Percentiles rank a stretch among this genome's conserved stretches.
Evolutionary conservation across 2,113 vertebrate species (phyloP).

Genomic region (Zapus hudsonius): DNA sequence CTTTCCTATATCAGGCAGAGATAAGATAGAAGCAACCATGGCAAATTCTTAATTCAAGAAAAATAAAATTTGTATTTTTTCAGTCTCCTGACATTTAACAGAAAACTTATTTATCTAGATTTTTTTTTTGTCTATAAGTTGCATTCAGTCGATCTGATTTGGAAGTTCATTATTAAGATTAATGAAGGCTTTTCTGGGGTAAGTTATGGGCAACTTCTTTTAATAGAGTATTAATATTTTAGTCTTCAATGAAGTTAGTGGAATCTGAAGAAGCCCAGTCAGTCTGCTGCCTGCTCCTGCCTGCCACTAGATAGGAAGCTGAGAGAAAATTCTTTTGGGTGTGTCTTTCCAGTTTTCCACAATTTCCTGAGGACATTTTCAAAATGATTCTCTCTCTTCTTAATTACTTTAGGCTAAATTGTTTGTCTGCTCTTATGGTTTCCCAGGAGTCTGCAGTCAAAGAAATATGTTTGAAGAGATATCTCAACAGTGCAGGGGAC

Average conservation of each 20-base stretch:
- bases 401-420: slow-evolving; percentile 39
- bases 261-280: not conserved
- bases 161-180: slow-evolving; percentile 55
- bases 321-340: not conserved
- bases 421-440: slow-evolving; percentile 37
- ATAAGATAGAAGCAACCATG: slow-evolving; percentile 26
- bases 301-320: slow-evolving; percentile 16
- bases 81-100: slow-evolving; percentile 61
- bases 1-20: slow-evolving; percentile 1
- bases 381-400: slow-evolving; percentile 13
- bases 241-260: not conserved
- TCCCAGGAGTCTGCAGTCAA: slow-evolving; percentile 34
- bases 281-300: not conserved
- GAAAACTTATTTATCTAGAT: slow-evolving; percentile 31
- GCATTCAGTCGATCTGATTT: slow-evolving; percentile 21
- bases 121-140: slow-evolving; percentile 48
- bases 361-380: slow-evolving; percentile 41
- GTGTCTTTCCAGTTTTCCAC: slow-evolving; percentile 5
- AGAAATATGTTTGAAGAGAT: slow-evolving; percentile 29
- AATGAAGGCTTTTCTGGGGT: slow-evolving; percentile 45
- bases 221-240: slow-evolving; percentile 19
- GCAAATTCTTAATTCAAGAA: slow-evolving; percentile 55
- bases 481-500: not conserved
- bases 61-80: slow-evolving; percentile 39
- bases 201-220: slow-evolving; percentile 47